phyloP scores from a whole-genome alignment of 2,888 invertebrate genomes.

The Exephanes ischioxanthus region DNA sequence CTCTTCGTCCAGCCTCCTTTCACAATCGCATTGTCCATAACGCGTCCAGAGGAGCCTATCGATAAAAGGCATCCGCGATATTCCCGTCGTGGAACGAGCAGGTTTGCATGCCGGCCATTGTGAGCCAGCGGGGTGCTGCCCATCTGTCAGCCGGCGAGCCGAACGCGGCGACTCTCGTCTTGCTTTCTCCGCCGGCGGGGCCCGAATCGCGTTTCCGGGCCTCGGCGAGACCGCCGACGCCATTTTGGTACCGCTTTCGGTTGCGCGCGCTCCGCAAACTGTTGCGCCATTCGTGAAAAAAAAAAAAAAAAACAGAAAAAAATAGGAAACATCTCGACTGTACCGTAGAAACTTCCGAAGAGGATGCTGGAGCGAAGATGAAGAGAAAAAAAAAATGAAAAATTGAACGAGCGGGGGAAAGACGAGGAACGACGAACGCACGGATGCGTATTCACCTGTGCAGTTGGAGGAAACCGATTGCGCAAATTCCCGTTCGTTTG shows the following conservation, averaged over 20 bases:
- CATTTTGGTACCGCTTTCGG: constrained; percentile 17
- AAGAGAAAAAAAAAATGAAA: constrained; percentile 10
- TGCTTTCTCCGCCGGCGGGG: constrained; percentile 82
- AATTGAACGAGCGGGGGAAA: constrained; percentile 11
- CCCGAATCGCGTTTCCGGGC: constrained; percentile 78
- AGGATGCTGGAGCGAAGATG: constrained; percentile 8
- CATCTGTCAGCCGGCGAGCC: constrained; percentile 74
- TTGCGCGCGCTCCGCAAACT: constrained; percentile 24
- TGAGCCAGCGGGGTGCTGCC: constrained; percentile 52
- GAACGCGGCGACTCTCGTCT: constrained; percentile 57
- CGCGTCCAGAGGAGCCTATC: constrained; percentile 19
- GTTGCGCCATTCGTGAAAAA: constrained; percentile 41
- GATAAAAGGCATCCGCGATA: constrained; percentile 41
- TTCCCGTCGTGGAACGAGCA: neutral
- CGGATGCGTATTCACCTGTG: constrained; percentile 59
- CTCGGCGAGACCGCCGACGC: constrained; percentile 4
- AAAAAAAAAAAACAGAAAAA: neutral
- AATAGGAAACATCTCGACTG: neutral
- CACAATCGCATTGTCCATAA: neutral
- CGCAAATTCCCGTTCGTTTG: constrained; percentile 65
- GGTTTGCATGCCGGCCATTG: constrained; percentile 28
- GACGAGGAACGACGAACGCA: constrained; percentile 39
- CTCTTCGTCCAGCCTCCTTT: neutral
- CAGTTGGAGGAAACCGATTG: constrained; percentile 70
- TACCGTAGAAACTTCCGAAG: neutral